Percentiles rank a stretch among this genome's conserved stretches.
phyloP scores from a whole-genome alignment of 2,888 invertebrate genomes.

The Tridacna gigas region DNA sequence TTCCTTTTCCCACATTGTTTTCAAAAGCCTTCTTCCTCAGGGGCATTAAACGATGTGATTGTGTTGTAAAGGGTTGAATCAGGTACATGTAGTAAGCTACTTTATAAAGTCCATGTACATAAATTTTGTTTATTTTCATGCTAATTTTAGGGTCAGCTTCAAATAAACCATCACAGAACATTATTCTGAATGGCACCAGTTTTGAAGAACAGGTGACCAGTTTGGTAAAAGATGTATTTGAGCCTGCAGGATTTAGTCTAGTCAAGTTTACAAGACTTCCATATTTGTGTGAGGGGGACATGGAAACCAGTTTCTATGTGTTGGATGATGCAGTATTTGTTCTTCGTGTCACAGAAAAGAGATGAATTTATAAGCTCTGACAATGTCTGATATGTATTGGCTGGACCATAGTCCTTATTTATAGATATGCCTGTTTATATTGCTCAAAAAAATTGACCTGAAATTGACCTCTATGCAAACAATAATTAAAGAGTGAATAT shows the following conservation, averaged over 20 bases:
- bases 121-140: too few relatives aligned
- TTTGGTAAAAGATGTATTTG: conserved; percentile 88
- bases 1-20: too few relatives aligned
- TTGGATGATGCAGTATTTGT: conserved; percentile 96
- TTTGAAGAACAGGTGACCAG: conserved; percentile 90
- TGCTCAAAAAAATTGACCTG: too few relatives aligned
- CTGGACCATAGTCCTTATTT: neutral
- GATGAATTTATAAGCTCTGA: neutral
- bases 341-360: conserved; percentile 47
- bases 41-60: too few relatives aligned
- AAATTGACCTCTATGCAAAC: too few relatives aligned
- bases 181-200: conserved; percentile 83
- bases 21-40: too few relatives aligned
- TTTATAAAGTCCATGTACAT: too few relatives aligned
- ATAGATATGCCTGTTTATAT: too few relatives aligned
- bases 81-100: too few relatives aligned
- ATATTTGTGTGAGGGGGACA: conserved; percentile 98
- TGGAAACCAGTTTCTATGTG: conserved; percentile 92
- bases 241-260: conserved; percentile 90
- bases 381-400: neutral
- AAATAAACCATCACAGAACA: conserved; percentile 81
- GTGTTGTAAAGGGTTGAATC: too few relatives aligned
- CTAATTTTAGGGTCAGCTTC: conserved; percentile 90
- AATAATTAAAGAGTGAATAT: too few relatives aligned
- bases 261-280: conserved; percentile 95